A percentile compares a stretch with the other conserved stretches of the same genome.
Evolutionary conservation across 2,888 invertebrate species (phyloP).

Genomic region (Vanessa cardui): DNA sequence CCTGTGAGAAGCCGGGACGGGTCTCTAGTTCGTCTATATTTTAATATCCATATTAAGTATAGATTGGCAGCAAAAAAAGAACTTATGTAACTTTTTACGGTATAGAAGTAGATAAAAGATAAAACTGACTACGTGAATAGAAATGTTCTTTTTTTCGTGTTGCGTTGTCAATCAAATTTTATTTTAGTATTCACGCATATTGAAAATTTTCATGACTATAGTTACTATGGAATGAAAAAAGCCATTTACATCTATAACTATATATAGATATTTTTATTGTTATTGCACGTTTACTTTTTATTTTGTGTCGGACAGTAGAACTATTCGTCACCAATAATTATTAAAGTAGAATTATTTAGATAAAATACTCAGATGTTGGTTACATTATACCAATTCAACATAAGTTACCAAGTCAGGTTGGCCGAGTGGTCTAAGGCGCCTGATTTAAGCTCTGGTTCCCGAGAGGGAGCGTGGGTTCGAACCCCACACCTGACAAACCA

Average conservation of each 20-base stretch:
- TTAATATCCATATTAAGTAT: neutral
- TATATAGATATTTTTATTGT: too few relatives aligned
- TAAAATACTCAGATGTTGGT: too few relatives aligned
- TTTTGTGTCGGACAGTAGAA: too few relatives aligned
- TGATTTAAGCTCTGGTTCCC: slow-evolving; percentile 93
- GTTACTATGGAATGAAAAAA: too few relatives aligned
- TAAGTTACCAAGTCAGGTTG: slow-evolving; percentile 83
- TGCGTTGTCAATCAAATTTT: neutral
- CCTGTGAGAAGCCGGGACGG: too few relatives aligned
- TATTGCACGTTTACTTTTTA: too few relatives aligned
- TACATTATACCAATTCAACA: too few relatives aligned
- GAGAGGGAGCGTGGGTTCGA: slow-evolving; percentile 92
- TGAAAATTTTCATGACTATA: neutral
- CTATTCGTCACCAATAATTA: too few relatives aligned
- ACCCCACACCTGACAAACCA: slow-evolving; percentile 87
- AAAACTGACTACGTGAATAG: neutral
- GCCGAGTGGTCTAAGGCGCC: slow-evolving; percentile 93
- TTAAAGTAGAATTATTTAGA: too few relatives aligned
- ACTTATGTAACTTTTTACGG: neutral
- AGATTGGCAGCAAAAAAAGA: neutral
- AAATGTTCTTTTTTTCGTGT: neutral
- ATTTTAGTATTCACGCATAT: neutral
- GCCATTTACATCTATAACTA: too few relatives aligned
- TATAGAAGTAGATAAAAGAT: neutral
- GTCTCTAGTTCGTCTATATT: too few relatives aligned